Evolutionary conservation across 2,113 vertebrate genomes (phyloP).

Genomic region (Muntiacus muntjak): DNA sequence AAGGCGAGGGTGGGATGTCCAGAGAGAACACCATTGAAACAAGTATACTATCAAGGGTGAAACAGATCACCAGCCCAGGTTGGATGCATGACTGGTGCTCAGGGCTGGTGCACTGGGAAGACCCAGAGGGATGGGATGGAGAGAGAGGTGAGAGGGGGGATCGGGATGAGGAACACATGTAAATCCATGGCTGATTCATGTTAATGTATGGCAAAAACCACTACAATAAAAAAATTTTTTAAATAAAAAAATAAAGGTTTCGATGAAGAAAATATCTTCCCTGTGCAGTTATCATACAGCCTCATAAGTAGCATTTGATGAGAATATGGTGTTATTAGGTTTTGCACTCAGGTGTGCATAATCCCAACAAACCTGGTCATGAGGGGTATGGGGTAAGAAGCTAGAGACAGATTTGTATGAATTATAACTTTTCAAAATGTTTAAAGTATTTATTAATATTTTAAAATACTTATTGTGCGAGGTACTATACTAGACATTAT

Average conservation of each 20-base stretch:
- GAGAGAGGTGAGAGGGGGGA: too few species aligned
- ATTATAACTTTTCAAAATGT: conserved; percentile 26
- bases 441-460: conserved; percentile 32
- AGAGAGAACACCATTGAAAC: too few species aligned
- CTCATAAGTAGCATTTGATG: background rate
- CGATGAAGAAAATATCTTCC: background rate
- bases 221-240: too few species aligned
- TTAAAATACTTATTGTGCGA: conserved; percentile 22
- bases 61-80: too few species aligned
- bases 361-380: conserved; percentile 23
- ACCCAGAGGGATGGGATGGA: too few species aligned
- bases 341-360: background rate
- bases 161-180: too few species aligned
- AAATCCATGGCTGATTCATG: too few species aligned
- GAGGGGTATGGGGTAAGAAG: background rate
- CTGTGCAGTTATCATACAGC: background rate
- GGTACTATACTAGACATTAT: background rate
- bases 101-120: too few species aligned
- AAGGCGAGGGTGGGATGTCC: too few species aligned
- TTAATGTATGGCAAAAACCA: too few species aligned
- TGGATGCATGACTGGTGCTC: too few species aligned
- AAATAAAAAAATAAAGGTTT: background rate
- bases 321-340: background rate
- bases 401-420: background rate
- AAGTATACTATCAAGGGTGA: too few species aligned